phyloP scores from a whole-genome alignment of 2,797 vertebrate genomes.

The Chrysolophus pictus region DNA sequence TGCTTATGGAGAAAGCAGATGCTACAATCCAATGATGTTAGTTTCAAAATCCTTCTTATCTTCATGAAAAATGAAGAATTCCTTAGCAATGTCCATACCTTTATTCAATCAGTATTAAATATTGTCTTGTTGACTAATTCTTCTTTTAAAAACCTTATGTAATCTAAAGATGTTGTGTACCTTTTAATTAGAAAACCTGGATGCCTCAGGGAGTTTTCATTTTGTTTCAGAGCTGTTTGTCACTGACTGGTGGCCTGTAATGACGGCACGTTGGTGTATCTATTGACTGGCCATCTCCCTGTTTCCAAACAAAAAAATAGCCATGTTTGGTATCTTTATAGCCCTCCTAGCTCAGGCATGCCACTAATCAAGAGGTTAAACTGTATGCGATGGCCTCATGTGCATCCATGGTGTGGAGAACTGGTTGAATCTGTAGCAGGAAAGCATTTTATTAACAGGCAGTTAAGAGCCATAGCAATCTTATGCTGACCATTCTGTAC shows the following conservation, averaged over 20 bases:
- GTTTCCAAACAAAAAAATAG: neutral
- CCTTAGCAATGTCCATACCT: rapidly evolving
- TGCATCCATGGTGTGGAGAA: neutral
- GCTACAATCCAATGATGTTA: neutral
- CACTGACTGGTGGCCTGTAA: neutral
- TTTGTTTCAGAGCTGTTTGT: neutral
- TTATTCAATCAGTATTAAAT: neutral
- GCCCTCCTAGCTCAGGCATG: neutral
- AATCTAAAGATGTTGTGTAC: neutral
- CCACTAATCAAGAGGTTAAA: neutral
- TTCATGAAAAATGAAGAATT: neutral
- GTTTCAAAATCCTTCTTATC: neutral
- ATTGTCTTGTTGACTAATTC: neutral
- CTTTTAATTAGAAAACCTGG: neutral
- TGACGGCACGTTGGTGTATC: too few species aligned
- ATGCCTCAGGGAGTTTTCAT: neutral
- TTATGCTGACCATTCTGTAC: neutral
- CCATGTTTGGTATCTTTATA: neutral
- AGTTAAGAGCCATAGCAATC: neutral
- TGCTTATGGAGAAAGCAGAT: neutral
- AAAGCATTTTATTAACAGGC: neutral
- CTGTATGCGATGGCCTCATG: neutral
- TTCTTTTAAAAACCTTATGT: neutral
- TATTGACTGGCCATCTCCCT: rapidly evolving
- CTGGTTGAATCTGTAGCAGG: neutral